Evolutionary conservation across 1,140 invertebrate species (phyloP), one percentile per base, ranked within the genome.

Genomic region (Leptonema lineaticorne): DNA sequence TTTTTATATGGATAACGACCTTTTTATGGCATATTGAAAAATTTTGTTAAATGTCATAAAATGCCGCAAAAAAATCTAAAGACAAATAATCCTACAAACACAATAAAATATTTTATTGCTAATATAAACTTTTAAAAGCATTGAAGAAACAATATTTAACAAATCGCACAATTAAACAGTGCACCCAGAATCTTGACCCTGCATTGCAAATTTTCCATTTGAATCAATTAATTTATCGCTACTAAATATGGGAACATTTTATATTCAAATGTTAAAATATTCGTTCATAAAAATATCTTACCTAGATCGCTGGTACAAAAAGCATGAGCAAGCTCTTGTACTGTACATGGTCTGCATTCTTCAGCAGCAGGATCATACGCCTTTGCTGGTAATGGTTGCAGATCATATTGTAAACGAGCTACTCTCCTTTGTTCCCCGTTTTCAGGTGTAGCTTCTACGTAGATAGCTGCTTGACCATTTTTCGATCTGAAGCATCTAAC

Each of bases 261-360:
- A 11, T 33, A 33, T 33, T 8, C 26, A 33, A 11, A 33, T 33
- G 5, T 33, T 5, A 11, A 50, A 50, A 2, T 50, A 20, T n/a
- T n/a, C n/a, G n/a, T n/a, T n/a, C 18, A 50, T 20, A 50, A 50
- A 29, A 57, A 59, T 59, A 68, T 77, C 86, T 83, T 75, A 89
- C 88, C 90, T 74, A 93, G 83, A 79, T 93, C 91, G 73, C 89
- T 92, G 14, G 88, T 88, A 76, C 92, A 93, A 75, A 89, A 93
- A 6, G 90, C 87, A 30, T 89, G 85, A 14, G 91, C 86, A 46
- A 93, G 74, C 78, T 93, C 90, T 3, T 89, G 86, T 46, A 86
- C 85, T 0, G 86, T 86, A 75, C 92, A 93, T 0, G 92, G 92
- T 62, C 89, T 82, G 76, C 91, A 93, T 69, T 92, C 91, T 78